Evolutionary conservation across 1,140 invertebrate species (phyloP).

Genomic region (Homalodisca vitripennis): DNA sequence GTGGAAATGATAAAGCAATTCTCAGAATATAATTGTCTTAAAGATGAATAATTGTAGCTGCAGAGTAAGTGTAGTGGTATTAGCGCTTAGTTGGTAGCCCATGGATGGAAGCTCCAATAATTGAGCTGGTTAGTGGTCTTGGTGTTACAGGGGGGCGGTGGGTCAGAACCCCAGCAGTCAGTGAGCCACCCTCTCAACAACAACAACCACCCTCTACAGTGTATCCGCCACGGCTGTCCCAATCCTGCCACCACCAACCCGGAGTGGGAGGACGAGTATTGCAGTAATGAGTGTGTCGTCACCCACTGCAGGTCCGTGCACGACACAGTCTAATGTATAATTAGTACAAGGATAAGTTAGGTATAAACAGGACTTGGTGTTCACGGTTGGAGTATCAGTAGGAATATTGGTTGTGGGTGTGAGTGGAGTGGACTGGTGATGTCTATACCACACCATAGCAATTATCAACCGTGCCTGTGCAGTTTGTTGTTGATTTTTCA

Average conservation of each 20-base stretch:
- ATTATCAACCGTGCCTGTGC: too few species aligned
- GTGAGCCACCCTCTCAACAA: constrained; percentile 37
- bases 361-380: not conserved
- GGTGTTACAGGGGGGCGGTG: constrained; percentile 38
- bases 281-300: constrained; percentile 96
- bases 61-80: too few species aligned
- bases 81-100: not conserved
- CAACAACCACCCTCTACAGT: constrained; percentile 53
- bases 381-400: not conserved
- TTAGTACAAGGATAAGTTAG: not conserved
- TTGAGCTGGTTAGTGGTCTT: constrained; percentile 39
- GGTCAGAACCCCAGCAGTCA: constrained; percentile 35
- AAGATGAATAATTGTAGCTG: too few species aligned
- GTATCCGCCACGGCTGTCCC: constrained; percentile 86
- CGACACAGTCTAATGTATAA: constrained; percentile 1
- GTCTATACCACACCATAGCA: too few species aligned
- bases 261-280: constrained; percentile 97
- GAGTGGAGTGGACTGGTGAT: too few species aligned
- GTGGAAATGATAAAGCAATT: too few species aligned
- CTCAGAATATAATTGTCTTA: too few species aligned
- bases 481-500: too few species aligned
- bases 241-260: constrained; percentile 88
- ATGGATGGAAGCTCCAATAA: constrained; percentile 26
- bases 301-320: constrained; percentile 82
- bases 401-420: not conserved